phyloP scores from a whole-genome alignment of 2,888 invertebrate genomes.

The Caradrina kadenii region DNA sequence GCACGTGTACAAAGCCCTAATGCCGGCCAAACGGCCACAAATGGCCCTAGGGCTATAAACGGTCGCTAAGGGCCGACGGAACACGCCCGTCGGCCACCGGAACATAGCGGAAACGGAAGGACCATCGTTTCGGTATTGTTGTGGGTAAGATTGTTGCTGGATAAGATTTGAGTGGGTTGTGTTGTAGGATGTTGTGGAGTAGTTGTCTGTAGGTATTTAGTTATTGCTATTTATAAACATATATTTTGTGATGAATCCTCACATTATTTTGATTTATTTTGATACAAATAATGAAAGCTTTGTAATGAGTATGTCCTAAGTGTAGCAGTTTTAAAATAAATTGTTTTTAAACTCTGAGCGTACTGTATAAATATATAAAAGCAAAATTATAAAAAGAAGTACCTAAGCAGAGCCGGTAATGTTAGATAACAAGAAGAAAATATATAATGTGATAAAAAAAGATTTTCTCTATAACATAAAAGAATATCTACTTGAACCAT shows the following conservation, averaged over 20 bases:
- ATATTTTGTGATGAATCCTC: no score
- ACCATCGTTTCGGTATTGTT: conserved; percentile 33
- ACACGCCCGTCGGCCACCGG: conserved; percentile 57
- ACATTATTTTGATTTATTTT: no score
- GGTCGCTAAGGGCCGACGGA: conserved; percentile 58
- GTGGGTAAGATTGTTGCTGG: conserved; percentile 15
- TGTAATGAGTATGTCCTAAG: not conserved
- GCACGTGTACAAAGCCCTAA: conserved; percentile 54
- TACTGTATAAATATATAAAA: not conserved
- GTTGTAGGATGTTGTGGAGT: not conserved
- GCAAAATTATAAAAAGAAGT: not conserved
- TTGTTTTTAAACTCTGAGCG: no score
- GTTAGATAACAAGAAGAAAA: not conserved
- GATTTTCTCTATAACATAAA: no score
- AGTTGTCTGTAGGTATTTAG: not conserved
- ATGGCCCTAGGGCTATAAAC: conserved; percentile 75
- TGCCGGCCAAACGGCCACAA: conserved; percentile 68
- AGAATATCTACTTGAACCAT: not conserved
- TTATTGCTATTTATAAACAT: no score
- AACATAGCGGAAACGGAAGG: conserved; percentile 23
- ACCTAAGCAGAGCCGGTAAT: not conserved
- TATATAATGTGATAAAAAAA: not conserved
- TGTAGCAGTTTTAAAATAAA: not conserved
- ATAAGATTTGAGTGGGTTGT: conserved; percentile 24
- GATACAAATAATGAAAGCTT: not conserved